A percentile compares a stretch with the other conserved stretches of the same genome.
phyloP scores from a whole-genome alignment of 2,113 vertebrate species.

The Pipra filicauda region DNA sequence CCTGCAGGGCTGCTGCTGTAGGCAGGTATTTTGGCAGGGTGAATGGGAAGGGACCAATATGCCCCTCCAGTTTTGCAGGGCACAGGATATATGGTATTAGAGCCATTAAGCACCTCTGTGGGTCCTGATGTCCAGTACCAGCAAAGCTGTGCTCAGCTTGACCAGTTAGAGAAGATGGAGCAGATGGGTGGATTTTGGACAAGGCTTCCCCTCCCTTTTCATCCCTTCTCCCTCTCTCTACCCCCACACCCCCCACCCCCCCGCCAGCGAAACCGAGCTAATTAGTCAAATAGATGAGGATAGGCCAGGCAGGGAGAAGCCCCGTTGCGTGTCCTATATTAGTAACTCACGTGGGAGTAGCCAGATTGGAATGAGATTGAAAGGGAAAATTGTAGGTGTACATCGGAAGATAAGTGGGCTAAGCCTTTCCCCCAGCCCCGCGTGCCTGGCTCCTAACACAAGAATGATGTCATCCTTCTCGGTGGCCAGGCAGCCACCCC shows the following conservation, averaged over 20 bases:
- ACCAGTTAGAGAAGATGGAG: not conserved
- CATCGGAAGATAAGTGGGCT: conserved; percentile 27
- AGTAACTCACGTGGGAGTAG: conserved; percentile 76
- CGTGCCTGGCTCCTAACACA: conserved; percentile 12
- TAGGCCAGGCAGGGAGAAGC: conserved; percentile 73
- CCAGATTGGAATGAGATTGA: conserved; percentile 74
- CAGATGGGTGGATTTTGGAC: conserved; percentile 4
- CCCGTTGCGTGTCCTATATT: conserved; percentile 75
- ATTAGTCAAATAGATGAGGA: conserved; percentile 75
- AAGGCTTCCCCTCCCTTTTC: not conserved
- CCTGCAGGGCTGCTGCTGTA: not conserved
- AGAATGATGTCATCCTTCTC: conserved; percentile 74
- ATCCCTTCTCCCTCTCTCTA: not conserved
- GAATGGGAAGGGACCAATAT: not conserved
- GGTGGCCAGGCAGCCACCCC: conserved; percentile 53
- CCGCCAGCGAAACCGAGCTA: conserved; percentile 67
- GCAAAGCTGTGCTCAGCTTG: not conserved
- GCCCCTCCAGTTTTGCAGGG: not conserved
- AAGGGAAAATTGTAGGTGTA: conserved; percentile 51
- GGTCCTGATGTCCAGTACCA: not conserved
- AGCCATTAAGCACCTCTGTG: not conserved
- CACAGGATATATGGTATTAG: not conserved
- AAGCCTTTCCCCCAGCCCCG: conserved; percentile 16
- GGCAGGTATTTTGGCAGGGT: not conserved
- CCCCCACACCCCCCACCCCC: not conserved